phyloP scores from a whole-genome alignment of 2,888 invertebrate genomes.

The Cerceris rybyensis region DNA sequence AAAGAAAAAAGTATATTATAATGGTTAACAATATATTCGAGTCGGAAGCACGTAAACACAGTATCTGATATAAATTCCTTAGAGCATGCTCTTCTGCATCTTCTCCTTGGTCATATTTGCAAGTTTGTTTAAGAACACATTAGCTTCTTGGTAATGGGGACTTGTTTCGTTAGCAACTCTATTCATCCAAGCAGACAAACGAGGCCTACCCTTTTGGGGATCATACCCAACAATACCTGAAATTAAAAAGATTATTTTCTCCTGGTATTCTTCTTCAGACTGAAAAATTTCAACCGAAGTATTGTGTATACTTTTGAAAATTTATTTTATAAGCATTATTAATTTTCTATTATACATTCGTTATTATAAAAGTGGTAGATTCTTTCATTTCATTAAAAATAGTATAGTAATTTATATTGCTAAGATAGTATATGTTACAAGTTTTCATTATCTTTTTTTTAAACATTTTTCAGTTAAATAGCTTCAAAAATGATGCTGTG shows the following conservation, averaged over 20 bases:
- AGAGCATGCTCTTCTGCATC: conserved; percentile 32
- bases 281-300: neutral
- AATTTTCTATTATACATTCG: neutral
- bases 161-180: conserved; percentile 85
- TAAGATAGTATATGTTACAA: too few relatives aligned
- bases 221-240: conserved; percentile 88
- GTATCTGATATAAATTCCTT: conserved; percentile 9
- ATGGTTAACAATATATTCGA: too few relatives aligned
- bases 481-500: too few relatives aligned
- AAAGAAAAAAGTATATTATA: too few relatives aligned
- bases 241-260: neutral
- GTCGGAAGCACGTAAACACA: neutral
- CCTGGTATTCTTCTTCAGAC: neutral
- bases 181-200: conserved; percentile 86
- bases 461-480: too few relatives aligned
- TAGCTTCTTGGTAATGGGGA: conserved; percentile 87
- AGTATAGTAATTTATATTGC: too few relatives aligned
- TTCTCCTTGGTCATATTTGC: conserved; percentile 71
- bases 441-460: too few relatives aligned
- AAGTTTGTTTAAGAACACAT: conserved; percentile 84
- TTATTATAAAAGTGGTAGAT: neutral
- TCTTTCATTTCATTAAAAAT: too few relatives aligned
- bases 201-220: conserved; percentile 84
- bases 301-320: too few relatives aligned
- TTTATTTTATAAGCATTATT: too few relatives aligned